These are phyloP conservation scores for Monopterus albus DNA, from an alignment of 2,113 vertebrate genomes.

Conservation along the genomic window DNA sequence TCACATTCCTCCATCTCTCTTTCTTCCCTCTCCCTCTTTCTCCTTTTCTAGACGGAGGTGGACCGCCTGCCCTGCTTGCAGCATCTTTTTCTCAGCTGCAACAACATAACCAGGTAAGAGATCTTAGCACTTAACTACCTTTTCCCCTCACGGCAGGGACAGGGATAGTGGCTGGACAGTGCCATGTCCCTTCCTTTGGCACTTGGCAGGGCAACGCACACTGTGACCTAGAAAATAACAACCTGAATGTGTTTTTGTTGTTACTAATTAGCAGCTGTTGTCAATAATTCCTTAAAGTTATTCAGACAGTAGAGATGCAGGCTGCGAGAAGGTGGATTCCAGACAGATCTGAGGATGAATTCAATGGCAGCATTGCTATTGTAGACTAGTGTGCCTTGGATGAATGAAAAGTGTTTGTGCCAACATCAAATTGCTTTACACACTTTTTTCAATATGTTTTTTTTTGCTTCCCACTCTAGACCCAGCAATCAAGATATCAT, in stretches of 20 bases:
- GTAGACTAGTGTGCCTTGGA: not conserved
- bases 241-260: conserved; percentile 12
- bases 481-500: not conserved
- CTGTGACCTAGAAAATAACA: conserved; percentile 31
- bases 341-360: conserved; percentile 8
- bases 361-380: conserved; percentile 4
- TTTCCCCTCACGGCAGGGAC: conserved; percentile 52
- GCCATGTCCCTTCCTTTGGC: conserved; percentile 41
- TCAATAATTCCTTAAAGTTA: conserved; percentile 30
- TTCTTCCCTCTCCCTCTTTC: conserved; percentile 71
- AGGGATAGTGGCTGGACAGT: conserved; percentile 45
- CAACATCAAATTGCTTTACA: conserved; percentile 12
- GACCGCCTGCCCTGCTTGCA: conserved; percentile 93
- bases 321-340: conserved; percentile 6
- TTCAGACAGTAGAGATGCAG: conserved; percentile 15
- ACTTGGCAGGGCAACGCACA: conserved; percentile 43
- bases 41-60: conserved; percentile 90
- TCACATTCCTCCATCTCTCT: conserved; percentile 64
- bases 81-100: conserved; percentile 96
- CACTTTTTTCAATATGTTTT: conserved; percentile 8
- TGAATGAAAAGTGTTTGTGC: conserved; percentile 7
- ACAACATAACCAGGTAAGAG: conserved; percentile 96
- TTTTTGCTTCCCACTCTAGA: not conserved
- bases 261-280: conserved; percentile 19
- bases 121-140: conserved; percentile 64